phyloP scores from a whole-genome alignment of 2,888 invertebrate genomes.

The Agrochola litura region DNA sequence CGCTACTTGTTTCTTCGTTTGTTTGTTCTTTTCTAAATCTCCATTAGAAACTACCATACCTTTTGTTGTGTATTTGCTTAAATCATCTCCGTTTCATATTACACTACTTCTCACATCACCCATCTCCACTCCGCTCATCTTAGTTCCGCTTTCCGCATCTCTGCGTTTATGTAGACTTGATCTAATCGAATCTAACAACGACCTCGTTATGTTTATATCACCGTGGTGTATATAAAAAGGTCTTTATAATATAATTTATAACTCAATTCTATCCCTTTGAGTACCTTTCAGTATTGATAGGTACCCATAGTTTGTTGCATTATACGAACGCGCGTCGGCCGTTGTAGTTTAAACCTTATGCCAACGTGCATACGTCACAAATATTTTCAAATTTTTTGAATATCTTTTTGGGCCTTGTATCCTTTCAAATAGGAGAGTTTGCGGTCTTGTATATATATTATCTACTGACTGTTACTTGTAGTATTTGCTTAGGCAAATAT shows the following conservation, averaged over 20 bases:
- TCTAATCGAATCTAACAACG: conserved; percentile 30
- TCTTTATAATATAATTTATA: conserved; percentile 29
- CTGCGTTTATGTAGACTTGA: conserved; percentile 7
- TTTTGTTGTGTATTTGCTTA: neutral
- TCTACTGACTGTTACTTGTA: neutral
- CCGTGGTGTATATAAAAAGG: conserved; percentile 25
- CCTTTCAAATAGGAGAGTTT: neutral
- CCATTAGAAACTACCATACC: neutral
- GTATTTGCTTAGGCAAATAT: neutral
- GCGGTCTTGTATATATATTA: conserved; percentile 5
- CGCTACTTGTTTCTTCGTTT: too few relatives aligned
- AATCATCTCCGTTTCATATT: neutral
- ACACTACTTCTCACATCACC: too few relatives aligned
- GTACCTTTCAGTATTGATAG: conserved; percentile 25
- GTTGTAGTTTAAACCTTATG: conserved; percentile 25
- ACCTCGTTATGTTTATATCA: conserved; percentile 38
- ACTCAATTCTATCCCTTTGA: conserved; percentile 34
- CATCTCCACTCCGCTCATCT: neutral
- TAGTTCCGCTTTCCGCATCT: neutral
- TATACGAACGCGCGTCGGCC: too few relatives aligned
- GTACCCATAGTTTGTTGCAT: conserved; percentile 1
- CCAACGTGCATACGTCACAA: neutral
- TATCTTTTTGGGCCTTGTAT: neutral
- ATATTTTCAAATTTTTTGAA: neutral
- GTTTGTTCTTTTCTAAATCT: neutral